Evolutionary conservation across 2,888 invertebrate genomes (phyloP).

Genomic region (Tenthredo mesomela): DNA sequence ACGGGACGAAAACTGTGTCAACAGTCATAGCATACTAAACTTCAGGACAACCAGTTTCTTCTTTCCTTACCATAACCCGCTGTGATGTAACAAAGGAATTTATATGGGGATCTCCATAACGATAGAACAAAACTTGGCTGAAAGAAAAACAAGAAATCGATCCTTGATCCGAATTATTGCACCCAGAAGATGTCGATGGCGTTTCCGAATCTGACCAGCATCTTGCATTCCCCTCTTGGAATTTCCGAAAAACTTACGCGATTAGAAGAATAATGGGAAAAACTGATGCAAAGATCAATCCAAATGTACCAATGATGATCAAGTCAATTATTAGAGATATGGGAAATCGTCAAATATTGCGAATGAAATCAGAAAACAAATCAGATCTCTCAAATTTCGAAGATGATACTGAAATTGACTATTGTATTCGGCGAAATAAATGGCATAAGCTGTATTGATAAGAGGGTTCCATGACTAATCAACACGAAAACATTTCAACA

Average conservation of each 20-base stretch:
- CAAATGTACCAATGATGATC: background rate
- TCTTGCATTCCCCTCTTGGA: background rate
- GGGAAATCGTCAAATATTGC: background rate
- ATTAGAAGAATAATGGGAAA: background rate
- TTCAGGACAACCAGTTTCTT: background rate
- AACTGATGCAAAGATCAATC: background rate
- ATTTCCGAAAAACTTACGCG: background rate
- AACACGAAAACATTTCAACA: no score
- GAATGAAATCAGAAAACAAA: background rate
- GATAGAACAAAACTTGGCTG: background rate
- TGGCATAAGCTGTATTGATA: background rate
- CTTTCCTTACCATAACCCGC: background rate
- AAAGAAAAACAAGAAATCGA: background rate
- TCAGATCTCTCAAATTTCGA: background rate
- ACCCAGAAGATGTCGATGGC: background rate
- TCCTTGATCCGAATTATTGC: background rate
- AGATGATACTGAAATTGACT: background rate
- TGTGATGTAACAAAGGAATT: background rate
- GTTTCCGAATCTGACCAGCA: background rate
- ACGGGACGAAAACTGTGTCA: conserved; percentile 40
- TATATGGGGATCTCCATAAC: background rate
- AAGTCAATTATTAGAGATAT: background rate
- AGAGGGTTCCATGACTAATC: no score
- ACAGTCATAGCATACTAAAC: background rate
- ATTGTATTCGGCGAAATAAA: background rate